These are phyloP conservation scores for Thunnus thynnus DNA, from an alignment of 2,113 vertebrate genomes.

Conservation along the genomic window DNA sequence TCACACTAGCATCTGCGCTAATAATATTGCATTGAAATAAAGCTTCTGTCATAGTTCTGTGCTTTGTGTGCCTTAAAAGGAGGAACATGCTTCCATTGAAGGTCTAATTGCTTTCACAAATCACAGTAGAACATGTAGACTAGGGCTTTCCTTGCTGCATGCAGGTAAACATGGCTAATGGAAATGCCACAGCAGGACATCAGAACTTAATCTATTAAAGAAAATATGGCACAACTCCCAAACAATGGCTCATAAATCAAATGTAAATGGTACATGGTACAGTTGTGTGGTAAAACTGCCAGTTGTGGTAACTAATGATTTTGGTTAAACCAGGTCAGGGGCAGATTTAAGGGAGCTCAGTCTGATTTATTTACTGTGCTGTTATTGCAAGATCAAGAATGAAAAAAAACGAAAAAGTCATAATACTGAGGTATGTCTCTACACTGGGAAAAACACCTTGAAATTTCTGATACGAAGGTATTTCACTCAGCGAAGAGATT, in stretches of 20 bases:
- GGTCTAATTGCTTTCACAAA: conserved; percentile 62
- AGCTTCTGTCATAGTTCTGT: conserved; percentile 9
- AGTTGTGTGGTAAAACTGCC: conserved; percentile 8
- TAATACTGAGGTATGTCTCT: no score
- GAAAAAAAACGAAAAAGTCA: not conserved
- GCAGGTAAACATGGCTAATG: conserved; percentile 60
- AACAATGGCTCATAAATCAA: conserved; percentile 28
- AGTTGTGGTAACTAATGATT: not conserved
- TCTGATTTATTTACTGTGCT: not conserved
- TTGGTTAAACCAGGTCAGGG: not conserved
- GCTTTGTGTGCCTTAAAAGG: conserved; percentile 14
- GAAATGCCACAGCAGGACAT: conserved; percentile 50
- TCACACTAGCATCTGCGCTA: conserved; percentile 2
- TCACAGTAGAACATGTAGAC: conserved; percentile 22
- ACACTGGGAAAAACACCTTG: not conserved
- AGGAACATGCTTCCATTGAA: conserved; percentile 19
- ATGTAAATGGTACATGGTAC: not conserved
- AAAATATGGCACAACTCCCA: conserved; percentile 17
- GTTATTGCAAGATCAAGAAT: conserved; percentile 1
- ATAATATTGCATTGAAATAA: conserved; percentile 30
- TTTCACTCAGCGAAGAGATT: not conserved
- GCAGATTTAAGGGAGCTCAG: not conserved
- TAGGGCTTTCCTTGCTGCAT: conserved; percentile 24
- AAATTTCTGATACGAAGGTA: not conserved
- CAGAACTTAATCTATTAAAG: conserved; percentile 39